These are phyloP conservation scores for Girardinichthys multiradiatus DNA, from an alignment of 2,113 vertebrate genomes.

Conservation along the genomic window DNA sequence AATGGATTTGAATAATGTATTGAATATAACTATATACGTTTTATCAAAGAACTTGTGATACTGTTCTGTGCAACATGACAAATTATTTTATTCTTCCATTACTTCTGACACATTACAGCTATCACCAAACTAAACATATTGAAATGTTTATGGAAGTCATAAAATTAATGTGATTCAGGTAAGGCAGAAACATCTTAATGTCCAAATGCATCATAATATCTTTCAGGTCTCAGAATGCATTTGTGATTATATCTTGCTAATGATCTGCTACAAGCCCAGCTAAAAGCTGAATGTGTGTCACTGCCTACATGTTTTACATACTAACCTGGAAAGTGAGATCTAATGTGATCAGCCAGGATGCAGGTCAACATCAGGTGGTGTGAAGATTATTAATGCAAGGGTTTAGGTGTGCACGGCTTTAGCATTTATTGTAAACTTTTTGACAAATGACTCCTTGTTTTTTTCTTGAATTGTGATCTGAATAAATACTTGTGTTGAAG, in stretches of 20 bases:
- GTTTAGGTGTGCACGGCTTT: too few relatives aligned
- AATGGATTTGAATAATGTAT: too few relatives aligned
- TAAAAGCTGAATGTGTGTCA: not conserved
- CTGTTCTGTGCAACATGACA: too few relatives aligned
- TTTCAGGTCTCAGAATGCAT: not conserved
- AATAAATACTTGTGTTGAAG: too few relatives aligned
- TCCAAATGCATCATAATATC: not conserved
- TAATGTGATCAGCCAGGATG: not conserved
- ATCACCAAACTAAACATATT: not conserved
- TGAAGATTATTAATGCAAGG: not conserved
- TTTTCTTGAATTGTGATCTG: too few relatives aligned
- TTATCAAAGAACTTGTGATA: too few relatives aligned
- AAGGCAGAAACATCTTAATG: not conserved
- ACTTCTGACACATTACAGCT: not conserved
- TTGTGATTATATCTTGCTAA: not conserved
- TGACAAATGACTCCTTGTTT: too few relatives aligned
- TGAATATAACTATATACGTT: too few relatives aligned
- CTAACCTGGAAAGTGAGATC: not conserved
- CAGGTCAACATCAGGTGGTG: not conserved
- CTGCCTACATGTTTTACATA: not conserved
- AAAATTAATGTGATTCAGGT: not conserved
- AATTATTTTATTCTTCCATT: not conserved
- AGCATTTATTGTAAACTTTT: too few relatives aligned
- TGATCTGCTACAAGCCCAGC: not conserved
- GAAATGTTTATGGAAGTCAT: not conserved